Conservation (phyloP, 2,888 invertebrate species). For the Galerucella calmariensis region DNA sequence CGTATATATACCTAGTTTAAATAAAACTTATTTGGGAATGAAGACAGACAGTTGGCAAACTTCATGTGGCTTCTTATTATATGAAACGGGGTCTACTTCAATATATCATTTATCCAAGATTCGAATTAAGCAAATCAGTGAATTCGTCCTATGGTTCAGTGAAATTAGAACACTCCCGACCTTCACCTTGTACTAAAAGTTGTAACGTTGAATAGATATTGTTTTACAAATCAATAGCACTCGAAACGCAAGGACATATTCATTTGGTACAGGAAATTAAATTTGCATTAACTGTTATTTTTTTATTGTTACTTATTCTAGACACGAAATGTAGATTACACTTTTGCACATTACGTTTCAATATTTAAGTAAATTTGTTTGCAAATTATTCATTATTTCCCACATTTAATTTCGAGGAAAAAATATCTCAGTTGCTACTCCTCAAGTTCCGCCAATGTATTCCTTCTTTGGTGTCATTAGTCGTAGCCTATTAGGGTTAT, state of each 20-base stretch:
- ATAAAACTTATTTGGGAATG: too few species aligned
- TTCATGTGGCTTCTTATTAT: too few species aligned
- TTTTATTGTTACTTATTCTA: background rate
- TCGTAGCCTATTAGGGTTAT: too few species aligned
- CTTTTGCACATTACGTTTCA: background rate
- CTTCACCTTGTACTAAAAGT: slow-evolving; percentile 8
- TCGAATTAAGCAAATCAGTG: background rate
- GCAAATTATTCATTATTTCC: too few species aligned
- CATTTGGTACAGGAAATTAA: background rate
- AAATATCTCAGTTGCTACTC: too few species aligned
- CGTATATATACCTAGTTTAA: too few species aligned
- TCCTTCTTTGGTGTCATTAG: too few species aligned
- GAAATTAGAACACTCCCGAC: slow-evolving; percentile 1
- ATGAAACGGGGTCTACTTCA: too few species aligned
- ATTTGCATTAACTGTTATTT: slow-evolving; percentile 6
- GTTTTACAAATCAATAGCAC: background rate
- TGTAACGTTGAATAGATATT: background rate
- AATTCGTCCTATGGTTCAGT: slow-evolving; percentile 10
- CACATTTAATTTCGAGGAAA: too few species aligned
- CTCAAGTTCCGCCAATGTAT: too few species aligned
- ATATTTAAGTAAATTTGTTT: background rate
- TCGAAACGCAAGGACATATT: background rate
- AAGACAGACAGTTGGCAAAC: too few species aligned
- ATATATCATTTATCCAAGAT: background rate
- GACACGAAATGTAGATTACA: background rate